A percentile compares a stretch with the other conserved stretches of the same genome.
Evolutionary conservation across 30 jellyfish, hydroid and myxozoan genomes (phyloP).

Genomic region (Aurelia aurita): DNA sequence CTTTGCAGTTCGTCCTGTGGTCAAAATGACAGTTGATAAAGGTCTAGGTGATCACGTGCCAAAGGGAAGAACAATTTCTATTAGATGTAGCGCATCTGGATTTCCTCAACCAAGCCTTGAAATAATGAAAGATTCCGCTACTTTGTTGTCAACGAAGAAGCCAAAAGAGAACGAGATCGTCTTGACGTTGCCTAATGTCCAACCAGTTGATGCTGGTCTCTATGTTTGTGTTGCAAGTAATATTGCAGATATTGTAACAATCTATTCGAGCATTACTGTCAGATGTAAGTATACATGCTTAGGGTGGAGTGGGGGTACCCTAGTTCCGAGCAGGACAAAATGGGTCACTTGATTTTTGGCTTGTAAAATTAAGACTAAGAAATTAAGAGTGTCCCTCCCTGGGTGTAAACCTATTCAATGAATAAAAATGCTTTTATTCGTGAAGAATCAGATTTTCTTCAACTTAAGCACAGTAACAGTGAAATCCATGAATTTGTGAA

Average conservation of each 20-base stretch:
- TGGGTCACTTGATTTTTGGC: background rate
- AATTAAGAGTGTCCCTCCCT: too few relatives aligned
- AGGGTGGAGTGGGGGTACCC: too few relatives aligned
- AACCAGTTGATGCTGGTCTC: slow-evolving; percentile 63
- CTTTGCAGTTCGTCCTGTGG: slow-evolving; percentile 47
- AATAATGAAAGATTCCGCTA: slow-evolving; percentile 16
- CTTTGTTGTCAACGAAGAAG: background rate
- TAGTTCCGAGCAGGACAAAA: background rate
- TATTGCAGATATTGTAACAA: slow-evolving; percentile 10
- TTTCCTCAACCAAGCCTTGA: slow-evolving; percentile 30
- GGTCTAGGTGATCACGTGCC: slow-evolving; percentile 28
- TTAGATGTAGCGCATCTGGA: slow-evolving; percentile 46
- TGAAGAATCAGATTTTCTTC: too few relatives aligned
- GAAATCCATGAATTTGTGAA: too few relatives aligned
- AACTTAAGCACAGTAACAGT: too few relatives aligned
- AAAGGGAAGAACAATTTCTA: slow-evolving; percentile 27
- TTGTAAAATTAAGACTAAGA: too few relatives aligned
- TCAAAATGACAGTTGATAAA: slow-evolving; percentile 16
- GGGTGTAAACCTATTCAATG: too few relatives aligned
- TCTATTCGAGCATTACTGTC: background rate
- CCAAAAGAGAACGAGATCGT: background rate
- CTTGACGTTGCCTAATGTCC: slow-evolving; percentile 16
- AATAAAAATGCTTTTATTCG: too few relatives aligned
- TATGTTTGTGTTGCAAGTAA: slow-evolving; percentile 58
- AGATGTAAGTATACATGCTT: slow-evolving; percentile 31